Evolutionary conservation across 2,797 vertebrate species (phyloP).

Genomic region (Gymnoscopelus microlampas): DNA sequence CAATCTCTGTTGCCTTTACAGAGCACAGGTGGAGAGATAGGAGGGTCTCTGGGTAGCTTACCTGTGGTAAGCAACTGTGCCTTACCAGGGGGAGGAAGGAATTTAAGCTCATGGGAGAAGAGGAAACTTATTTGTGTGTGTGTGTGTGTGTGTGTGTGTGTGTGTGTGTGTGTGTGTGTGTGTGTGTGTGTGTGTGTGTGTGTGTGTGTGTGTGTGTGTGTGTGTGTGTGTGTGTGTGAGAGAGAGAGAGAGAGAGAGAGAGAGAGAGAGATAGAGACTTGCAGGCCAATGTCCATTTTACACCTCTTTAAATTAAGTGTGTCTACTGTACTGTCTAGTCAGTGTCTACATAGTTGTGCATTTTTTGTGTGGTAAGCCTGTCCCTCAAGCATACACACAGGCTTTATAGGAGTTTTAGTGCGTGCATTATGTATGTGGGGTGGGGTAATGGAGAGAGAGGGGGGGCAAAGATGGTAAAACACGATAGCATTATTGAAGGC

Average conservation of each 20-base stretch:
- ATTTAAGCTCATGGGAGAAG: slow-evolving; percentile 26
- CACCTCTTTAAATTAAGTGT: too few relatives aligned
- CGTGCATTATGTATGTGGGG: slow-evolving; percentile 31
- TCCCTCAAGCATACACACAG: not conserved
- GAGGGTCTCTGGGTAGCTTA: slow-evolving; percentile 53
- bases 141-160: slow-evolving; percentile 16
- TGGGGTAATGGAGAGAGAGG: not conserved
- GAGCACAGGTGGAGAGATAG: slow-evolving; percentile 52
- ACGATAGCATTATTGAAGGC: slow-evolving; percentile 9
- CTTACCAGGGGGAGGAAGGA: slow-evolving; percentile 10
- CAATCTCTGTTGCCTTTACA: slow-evolving; percentile 67
- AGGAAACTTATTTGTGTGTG: slow-evolving; percentile 19
- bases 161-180: slow-evolving; percentile 15
- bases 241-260: too few relatives aligned
- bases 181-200: slow-evolving; percentile 5
- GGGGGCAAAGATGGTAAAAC: slow-evolving; percentile 25
- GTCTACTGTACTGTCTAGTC: too few relatives aligned
- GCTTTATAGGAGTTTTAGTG: slow-evolving; percentile 29
- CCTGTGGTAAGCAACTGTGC: slow-evolving; percentile 58
- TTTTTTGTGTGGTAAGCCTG: not conserved
- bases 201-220: slow-evolving; percentile 4
- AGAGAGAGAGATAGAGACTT: too few relatives aligned
- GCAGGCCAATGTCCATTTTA: too few relatives aligned
- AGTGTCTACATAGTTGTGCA: slow-evolving; percentile 9
- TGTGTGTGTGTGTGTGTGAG: slow-evolving; percentile 5